Evolutionary conservation across 2,888 invertebrate genomes (phyloP).

Genomic region (Stomorhina lunata): DNA sequence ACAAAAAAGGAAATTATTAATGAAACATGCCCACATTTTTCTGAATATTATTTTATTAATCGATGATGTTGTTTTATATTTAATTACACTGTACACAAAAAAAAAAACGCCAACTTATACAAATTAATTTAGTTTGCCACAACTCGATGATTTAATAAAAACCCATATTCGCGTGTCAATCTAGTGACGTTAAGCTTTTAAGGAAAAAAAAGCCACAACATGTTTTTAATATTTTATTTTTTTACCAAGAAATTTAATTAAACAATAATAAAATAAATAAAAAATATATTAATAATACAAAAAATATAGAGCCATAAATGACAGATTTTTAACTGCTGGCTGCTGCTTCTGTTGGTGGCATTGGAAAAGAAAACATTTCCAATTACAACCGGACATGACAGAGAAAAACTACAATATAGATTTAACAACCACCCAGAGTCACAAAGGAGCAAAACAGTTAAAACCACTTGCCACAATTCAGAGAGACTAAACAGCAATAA

Average conservation of each 20-base stretch:
- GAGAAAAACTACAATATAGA: background rate
- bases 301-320: constrained; percentile 12
- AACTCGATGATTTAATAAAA: constrained; percentile 56
- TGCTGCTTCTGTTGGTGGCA: too few relatives aligned
- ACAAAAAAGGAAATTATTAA: background rate
- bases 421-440: too few relatives aligned
- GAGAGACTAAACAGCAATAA: background rate
- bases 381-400: constrained; percentile 1
- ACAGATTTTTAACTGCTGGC: constrained; percentile 40
- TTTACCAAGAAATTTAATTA: constrained; percentile 3
- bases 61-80: constrained; percentile 24
- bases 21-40: background rate
- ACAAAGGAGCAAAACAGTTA: background rate
- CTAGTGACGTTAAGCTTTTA: constrained; percentile 6
- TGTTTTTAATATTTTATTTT: constrained; percentile 6
- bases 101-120: background rate
- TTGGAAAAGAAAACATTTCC: background rate
- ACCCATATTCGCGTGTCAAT: constrained; percentile 34
- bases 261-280: background rate
- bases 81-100: constrained; percentile 31
- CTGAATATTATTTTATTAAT: constrained; percentile 1
- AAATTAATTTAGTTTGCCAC: constrained; percentile 56
- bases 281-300: background rate
- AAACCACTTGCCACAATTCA: background rate
- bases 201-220: constrained; percentile 21